Evolutionary conservation across 2,888 invertebrate species (phyloP).

Genomic region (Spisula subtruncata): DNA sequence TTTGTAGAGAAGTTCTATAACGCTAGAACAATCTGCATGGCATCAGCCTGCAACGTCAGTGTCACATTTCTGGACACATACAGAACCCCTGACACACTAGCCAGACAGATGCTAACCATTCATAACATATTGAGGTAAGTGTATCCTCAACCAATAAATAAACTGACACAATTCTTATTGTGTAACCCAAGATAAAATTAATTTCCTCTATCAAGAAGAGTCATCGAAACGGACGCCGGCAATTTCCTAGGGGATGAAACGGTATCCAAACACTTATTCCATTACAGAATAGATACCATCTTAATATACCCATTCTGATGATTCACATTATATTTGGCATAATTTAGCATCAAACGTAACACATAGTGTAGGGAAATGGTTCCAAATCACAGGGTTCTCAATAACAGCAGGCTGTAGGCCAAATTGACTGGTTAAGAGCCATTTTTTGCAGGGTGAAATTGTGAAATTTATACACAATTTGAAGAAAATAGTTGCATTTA

Average conservation of each 20-base stretch:
- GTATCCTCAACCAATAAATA: not conserved
- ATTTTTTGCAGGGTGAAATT: too few relatives aligned
- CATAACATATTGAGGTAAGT: not conserved
- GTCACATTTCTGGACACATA: not conserved
- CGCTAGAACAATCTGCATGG: not conserved
- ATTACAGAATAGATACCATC: not conserved
- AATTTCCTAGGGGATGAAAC: not conserved
- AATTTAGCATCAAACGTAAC: not conserved
- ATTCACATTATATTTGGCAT: not conserved
- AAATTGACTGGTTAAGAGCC: too few relatives aligned
- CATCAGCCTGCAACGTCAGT: not conserved
- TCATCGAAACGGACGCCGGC: not conserved
- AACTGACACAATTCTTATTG: not conserved
- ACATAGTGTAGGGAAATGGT: not conserved
- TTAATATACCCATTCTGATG: not conserved
- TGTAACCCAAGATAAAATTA: slow-evolving; percentile 12
- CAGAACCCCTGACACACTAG: not conserved
- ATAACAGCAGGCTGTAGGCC: too few relatives aligned
- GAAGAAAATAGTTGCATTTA: too few relatives aligned
- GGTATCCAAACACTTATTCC: not conserved
- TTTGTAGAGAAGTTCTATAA: too few relatives aligned
- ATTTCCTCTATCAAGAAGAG: slow-evolving; percentile 5
- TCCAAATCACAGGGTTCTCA: too few relatives aligned
- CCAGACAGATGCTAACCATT: not conserved
- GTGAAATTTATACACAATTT: too few relatives aligned